Evolutionary conservation across 2,113 vertebrate genomes (phyloP).

Genomic region (Platichthys flesus): DNA sequence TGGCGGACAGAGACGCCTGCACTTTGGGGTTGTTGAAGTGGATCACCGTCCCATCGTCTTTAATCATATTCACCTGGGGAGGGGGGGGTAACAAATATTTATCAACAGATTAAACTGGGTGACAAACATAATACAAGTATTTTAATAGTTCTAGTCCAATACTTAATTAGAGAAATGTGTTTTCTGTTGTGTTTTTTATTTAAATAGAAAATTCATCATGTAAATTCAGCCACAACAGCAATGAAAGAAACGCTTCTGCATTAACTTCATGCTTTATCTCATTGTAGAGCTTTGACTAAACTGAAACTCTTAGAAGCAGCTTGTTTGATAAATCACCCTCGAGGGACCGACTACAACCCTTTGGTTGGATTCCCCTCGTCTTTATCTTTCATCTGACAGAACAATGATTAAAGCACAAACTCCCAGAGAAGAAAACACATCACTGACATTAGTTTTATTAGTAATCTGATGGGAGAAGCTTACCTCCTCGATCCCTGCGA

Average conservation of each 20-base stretch:
- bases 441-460: background rate
- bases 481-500: slow-evolving; percentile 98
- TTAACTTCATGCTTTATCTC: background rate
- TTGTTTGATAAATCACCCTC: slow-evolving; percentile 17
- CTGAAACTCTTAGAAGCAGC: slow-evolving; percentile 3
- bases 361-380: background rate
- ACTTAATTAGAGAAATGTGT: too few relatives aligned
- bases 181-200: background rate
- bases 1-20: slow-evolving; percentile 96
- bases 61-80: slow-evolving; percentile 99
- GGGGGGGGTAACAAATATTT: too few relatives aligned
- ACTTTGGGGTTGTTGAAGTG: slow-evolving; percentile 99
- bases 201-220: background rate
- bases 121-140: too few relatives aligned
- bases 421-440: background rate
- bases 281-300: slow-evolving; percentile 3
- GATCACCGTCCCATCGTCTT: slow-evolving; percentile 98
- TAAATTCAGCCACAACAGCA: background rate
- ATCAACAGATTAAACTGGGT: too few relatives aligned
- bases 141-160: too few relatives aligned
- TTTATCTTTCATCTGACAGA: slow-evolving; percentile 16
- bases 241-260: background rate
- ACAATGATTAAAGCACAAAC: slow-evolving; percentile 16
- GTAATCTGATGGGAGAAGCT: background rate
- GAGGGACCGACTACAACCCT: background rate